Evolutionary conservation across 2,888 invertebrate genomes (phyloP).

Genomic region (Mythimna ferrago): DNA sequence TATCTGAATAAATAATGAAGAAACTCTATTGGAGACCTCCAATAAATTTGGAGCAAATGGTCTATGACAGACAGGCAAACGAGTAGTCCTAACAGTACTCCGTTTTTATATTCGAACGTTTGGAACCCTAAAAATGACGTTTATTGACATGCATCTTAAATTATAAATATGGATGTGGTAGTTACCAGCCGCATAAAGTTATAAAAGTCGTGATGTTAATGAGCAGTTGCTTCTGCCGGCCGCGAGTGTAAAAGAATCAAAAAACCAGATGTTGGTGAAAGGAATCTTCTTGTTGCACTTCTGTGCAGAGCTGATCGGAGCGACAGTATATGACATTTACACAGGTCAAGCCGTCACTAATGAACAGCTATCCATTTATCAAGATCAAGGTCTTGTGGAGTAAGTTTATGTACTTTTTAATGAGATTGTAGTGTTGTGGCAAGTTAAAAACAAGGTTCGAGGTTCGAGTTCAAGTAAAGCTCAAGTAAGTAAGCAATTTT

Average conservation of each 20-base stretch:
- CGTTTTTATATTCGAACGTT: no score
- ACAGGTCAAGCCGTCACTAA: not conserved
- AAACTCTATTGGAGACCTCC: no score
- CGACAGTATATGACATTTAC: slow-evolving; percentile 5
- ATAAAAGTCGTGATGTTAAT: slow-evolving; percentile 25
- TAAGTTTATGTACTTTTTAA: slow-evolving; percentile 5
- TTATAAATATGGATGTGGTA: slow-evolving; percentile 20
- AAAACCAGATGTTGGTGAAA: slow-evolving; percentile 37
- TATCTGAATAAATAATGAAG: no score
- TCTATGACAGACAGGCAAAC: no score
- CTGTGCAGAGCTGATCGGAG: slow-evolving; percentile 17
- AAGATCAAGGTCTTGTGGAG: slow-evolving; percentile 19
- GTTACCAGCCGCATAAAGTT: slow-evolving; percentile 3
- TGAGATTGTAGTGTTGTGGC: no score
- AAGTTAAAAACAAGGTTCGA: no score
- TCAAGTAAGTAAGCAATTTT: no score
- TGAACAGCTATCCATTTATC: slow-evolving; percentile 6
- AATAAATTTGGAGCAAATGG: no score
- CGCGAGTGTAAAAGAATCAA: slow-evolving; percentile 15
- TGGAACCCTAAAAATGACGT: slow-evolving; percentile 15
- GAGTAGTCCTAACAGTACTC: no score
- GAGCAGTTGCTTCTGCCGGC: slow-evolving; percentile 17
- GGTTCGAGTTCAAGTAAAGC: no score
- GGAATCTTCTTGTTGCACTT: slow-evolving; percentile 26
- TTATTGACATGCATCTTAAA: slow-evolving; percentile 30